These are phyloP conservation scores for Neodontobutis hainanensis DNA, from an alignment of 2,113 vertebrate genomes.

Conservation along the genomic window DNA sequence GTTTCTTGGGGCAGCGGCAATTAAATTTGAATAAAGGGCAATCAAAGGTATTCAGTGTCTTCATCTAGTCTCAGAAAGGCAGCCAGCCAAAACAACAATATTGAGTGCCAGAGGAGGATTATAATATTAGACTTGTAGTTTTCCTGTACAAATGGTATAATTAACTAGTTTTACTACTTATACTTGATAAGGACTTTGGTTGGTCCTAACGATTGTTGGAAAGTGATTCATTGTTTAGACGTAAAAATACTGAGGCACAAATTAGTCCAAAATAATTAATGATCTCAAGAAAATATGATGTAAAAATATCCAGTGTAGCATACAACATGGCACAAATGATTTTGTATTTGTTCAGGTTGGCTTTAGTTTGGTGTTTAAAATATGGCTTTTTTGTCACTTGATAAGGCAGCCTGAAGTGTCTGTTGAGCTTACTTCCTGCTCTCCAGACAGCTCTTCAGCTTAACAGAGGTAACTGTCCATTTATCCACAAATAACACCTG, in stretches of 20 bases:
- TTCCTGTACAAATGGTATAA: slow-evolving; percentile 25
- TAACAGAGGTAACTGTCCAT: too few species aligned
- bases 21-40: slow-evolving; percentile 63
- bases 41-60: slow-evolving; percentile 41
- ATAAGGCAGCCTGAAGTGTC: not conserved
- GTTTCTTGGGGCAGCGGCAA: slow-evolving; percentile 33
- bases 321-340: not conserved
- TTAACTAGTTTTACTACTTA: too few species aligned
- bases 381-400: too few species aligned
- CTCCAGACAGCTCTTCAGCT: too few species aligned
- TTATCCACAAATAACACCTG: too few species aligned
- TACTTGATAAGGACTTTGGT: too few species aligned
- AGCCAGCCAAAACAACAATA: too few species aligned
- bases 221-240: too few species aligned
- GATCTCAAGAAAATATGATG: too few species aligned
- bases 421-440: not conserved
- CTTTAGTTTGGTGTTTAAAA: not conserved
- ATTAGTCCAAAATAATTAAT: not conserved
- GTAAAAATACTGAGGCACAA: not conserved
- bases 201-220: too few species aligned
- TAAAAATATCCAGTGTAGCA: not conserved
- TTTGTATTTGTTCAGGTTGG: not conserved
- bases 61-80: slow-evolving; percentile 26
- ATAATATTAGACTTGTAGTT: not conserved
- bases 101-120: too few species aligned